phyloP scores from a whole-genome alignment of 2,888 invertebrate genomes.

The Scaptomyza cyrtandrae region DNA sequence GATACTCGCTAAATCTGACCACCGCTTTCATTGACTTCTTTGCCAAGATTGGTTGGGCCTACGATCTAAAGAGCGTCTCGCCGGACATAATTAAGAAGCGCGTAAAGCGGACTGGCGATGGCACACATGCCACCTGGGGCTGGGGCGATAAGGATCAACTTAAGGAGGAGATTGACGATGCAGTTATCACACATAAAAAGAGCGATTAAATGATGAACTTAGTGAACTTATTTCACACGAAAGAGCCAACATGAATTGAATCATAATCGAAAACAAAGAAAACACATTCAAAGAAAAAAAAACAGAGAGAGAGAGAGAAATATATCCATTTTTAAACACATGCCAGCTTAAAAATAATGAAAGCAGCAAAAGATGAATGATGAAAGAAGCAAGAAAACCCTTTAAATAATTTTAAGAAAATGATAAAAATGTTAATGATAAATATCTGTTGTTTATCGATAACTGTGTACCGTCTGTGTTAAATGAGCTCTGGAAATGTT shows the following conservation, averaged over 20 bases:
- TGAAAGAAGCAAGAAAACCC: constrained; percentile 34
- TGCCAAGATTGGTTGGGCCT: constrained; percentile 93
- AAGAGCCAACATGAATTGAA: constrained; percentile 34
- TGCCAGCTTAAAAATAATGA: constrained; percentile 41
- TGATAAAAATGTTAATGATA: constrained; percentile 60
- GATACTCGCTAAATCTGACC: constrained; percentile 89
- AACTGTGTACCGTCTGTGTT: constrained; percentile 80
- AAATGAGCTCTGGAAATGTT: constrained; percentile 79
- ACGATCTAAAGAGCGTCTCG: constrained; percentile 93
- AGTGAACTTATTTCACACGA: constrained; percentile 2
- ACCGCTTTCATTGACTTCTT: constrained; percentile 92
- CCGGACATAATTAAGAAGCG: constrained; percentile 88
- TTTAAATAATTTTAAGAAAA: constrained; percentile 75
- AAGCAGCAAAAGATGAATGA: constrained; percentile 22
- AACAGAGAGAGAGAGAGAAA: neutral
- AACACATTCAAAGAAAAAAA: constrained; percentile 24
- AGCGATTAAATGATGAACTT: constrained; percentile 84
- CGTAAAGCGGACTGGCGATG: constrained; percentile 90
- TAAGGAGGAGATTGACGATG: constrained; percentile 86
- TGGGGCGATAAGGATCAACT: constrained; percentile 90
- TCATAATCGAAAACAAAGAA: constrained; percentile 25
- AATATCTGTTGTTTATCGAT: constrained; percentile 72
- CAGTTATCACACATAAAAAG: constrained; percentile 87
- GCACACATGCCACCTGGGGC: constrained; percentile 91
- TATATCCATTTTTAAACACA: constrained; percentile 50